These are phyloP conservation scores for Rhodinocichla rosea DNA, from an alignment of 2,113 vertebrate species.

Conservation along the genomic window DNA sequence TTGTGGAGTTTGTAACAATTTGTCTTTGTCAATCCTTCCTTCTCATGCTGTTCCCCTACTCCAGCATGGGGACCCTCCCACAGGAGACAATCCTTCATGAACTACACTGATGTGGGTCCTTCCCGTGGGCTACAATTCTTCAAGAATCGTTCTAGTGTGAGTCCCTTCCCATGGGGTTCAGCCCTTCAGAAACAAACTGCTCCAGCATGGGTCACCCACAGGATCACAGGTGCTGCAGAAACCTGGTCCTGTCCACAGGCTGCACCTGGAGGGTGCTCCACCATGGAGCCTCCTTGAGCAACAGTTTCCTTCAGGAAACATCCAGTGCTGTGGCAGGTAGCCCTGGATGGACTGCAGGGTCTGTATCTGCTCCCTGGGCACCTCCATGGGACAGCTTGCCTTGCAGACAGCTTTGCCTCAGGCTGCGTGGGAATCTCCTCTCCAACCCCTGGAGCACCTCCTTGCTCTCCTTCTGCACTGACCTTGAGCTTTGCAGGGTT, in stretches of 20 bases:
- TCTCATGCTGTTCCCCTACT: background rate
- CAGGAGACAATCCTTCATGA: background rate
- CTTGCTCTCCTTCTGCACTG: background rate
- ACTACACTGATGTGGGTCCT: background rate
- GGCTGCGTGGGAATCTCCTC: background rate
- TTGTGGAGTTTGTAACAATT: background rate
- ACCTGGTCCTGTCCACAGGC: background rate
- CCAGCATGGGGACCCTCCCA: background rate
- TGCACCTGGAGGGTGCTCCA: background rate
- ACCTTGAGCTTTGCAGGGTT: background rate
- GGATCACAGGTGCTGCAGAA: background rate
- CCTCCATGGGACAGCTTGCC: background rate
- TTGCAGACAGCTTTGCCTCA: background rate
- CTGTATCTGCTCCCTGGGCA: background rate
- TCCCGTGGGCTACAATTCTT: background rate
- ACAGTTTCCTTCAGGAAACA: background rate
- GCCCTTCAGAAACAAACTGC: background rate
- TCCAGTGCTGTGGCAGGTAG: background rate
- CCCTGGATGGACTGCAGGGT: fast-evolving
- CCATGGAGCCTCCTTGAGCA: background rate
- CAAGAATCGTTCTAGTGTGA: fast-evolving
- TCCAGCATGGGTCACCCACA: fast-evolving
- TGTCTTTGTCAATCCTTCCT: background rate
- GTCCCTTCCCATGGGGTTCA: background rate
- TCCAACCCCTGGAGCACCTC: fast-evolving